These are phyloP conservation scores for Ptilodon capucinus DNA, from an alignment of 2,888 invertebrate species.

Conservation along the genomic window DNA sequence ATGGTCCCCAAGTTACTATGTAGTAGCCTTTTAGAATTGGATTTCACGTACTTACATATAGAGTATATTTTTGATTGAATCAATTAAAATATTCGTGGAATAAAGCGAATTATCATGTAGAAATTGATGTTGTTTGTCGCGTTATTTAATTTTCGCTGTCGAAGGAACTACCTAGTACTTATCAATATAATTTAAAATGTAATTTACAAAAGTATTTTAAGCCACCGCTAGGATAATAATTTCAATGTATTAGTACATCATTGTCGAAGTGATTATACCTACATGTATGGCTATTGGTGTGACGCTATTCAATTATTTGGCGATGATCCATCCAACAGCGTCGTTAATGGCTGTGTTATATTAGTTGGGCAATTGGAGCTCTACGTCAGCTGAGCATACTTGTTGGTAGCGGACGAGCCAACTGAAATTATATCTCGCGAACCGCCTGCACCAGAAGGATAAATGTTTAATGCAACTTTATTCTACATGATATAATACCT, in stretches of 20 bases:
- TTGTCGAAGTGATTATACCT: constrained; percentile 25
- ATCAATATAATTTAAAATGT: constrained; percentile 43
- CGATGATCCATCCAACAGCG: constrained; percentile 56
- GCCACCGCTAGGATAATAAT: constrained; percentile 47
- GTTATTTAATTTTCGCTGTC: constrained; percentile 34
- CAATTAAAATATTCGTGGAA: constrained; percentile 31
- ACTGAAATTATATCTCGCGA: constrained; percentile 32
- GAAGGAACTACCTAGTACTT: constrained; percentile 47
- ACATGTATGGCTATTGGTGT: constrained; percentile 31
- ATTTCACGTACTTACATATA: constrained; percentile 33
- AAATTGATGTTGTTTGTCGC: constrained; percentile 38
- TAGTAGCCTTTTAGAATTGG: constrained; percentile 49
- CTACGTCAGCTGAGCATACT: constrained; percentile 18
- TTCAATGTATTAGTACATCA: constrained; percentile 37
- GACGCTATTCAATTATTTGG: constrained; percentile 46
- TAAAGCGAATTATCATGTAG: constrained; percentile 38
- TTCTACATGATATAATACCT: constrained; percentile 10
- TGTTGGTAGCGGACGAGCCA: constrained; percentile 37
- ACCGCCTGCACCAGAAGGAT: constrained; percentile 42
- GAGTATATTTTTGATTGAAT: constrained; percentile 45
- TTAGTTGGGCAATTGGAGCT: constrained; percentile 45
- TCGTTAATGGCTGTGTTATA: constrained; percentile 70
- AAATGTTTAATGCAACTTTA: constrained; percentile 18
- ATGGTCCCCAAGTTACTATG: constrained; percentile 38
- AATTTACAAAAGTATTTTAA: constrained; percentile 63